Evolutionary conservation across 2,113 vertebrate species (phyloP).

Genomic region (Pogonocichla stellata): DNA sequence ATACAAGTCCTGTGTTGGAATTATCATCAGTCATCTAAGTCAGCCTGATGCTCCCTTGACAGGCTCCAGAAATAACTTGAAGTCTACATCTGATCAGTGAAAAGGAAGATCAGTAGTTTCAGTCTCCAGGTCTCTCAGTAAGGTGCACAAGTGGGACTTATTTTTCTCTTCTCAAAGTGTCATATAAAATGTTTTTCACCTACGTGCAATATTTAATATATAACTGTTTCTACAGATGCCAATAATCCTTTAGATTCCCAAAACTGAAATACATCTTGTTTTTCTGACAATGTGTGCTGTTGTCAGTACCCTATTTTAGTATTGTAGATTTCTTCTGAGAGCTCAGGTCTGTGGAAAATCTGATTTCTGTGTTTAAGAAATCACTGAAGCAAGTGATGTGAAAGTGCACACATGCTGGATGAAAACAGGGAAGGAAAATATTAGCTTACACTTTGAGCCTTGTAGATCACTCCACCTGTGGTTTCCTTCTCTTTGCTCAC

Average conservation of each 20-base stretch:
- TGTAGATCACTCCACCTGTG: not conserved
- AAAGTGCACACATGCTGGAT: not conserved
- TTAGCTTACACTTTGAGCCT: not conserved
- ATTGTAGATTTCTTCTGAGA: not conserved
- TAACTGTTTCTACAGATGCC: not conserved
- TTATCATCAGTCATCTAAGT: not conserved
- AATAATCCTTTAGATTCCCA: not conserved
- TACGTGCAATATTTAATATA: fast-evolving
- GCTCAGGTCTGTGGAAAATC: not conserved
- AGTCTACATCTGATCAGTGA: not conserved
- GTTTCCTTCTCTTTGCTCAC: not conserved
- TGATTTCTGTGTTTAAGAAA: conserved; percentile 6
- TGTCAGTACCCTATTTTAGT: not conserved
- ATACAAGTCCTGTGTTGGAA: not conserved
- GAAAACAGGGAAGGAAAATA: not conserved
- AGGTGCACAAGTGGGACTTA: not conserved
- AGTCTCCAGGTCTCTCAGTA: not conserved
- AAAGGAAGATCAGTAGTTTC: not conserved
- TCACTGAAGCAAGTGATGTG: not conserved
- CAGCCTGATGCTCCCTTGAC: not conserved
- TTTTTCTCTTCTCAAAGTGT: not conserved
- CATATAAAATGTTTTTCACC: not conserved
- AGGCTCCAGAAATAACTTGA: not conserved
- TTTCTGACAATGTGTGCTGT: not conserved
- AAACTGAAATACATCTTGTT: not conserved